Conservation (phyloP, 2,113 vertebrate species). For the Bufo bufo region DNA sequence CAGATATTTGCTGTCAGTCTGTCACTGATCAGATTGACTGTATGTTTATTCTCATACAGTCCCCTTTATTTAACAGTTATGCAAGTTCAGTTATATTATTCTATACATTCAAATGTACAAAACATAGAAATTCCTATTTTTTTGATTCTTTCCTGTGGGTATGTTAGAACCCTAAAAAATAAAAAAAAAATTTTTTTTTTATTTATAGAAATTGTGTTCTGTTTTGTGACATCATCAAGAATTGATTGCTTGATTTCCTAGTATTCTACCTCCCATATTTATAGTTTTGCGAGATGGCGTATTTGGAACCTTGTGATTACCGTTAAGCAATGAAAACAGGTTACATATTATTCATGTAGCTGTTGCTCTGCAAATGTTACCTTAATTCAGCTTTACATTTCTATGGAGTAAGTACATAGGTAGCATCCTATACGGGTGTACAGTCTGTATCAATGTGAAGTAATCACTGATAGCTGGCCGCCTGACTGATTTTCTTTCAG, state of each 20-base stretch:
- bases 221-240: neutral
- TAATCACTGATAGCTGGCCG: neutral
- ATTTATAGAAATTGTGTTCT: neutral
- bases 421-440: slow-evolving; percentile 3
- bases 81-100: neutral
- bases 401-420: neutral
- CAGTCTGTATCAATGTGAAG: neutral
- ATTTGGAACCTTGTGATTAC: neutral
- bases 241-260: neutral
- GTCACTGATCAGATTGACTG: neutral
- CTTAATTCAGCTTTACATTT: neutral
- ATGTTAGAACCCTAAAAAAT: neutral
- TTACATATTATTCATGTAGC: neutral
- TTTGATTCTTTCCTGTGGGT: neutral
- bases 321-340: neutral
- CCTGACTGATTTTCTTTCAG: neutral
- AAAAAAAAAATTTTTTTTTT: neutral
- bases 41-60: neutral
- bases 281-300: neutral
- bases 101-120: neutral
- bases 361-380: neutral
- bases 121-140: neutral
- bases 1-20: neutral
- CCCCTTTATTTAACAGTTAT: neutral
- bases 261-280: slow-evolving; percentile 15